phyloP scores from a whole-genome alignment of 2,888 invertebrate genomes.

The Clostera curtula region DNA sequence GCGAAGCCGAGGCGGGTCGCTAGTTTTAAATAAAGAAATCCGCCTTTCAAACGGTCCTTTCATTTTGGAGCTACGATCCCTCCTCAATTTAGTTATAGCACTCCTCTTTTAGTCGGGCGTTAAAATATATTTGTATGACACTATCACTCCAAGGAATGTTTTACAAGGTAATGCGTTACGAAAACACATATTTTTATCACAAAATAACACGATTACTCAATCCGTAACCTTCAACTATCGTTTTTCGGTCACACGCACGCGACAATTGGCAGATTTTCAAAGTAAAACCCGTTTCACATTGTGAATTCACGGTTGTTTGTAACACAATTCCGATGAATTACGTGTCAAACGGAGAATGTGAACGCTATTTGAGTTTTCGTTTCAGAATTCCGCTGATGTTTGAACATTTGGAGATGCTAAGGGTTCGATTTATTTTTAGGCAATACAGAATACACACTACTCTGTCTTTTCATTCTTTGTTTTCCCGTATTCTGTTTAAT shows the following conservation, averaged over 20 bases:
- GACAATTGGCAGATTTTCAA: constrained; percentile 41
- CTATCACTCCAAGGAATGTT: background rate
- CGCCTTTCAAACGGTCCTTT: no score
- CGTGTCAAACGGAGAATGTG: background rate
- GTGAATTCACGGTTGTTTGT: constrained; percentile 3
- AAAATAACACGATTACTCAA: constrained; percentile 31
- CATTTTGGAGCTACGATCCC: no score
- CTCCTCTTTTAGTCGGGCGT: no score
- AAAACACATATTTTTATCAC: background rate
- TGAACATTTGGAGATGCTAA: background rate
- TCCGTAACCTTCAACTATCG: constrained; percentile 35
- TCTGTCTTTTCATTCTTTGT: background rate
- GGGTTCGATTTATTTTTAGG: no score
- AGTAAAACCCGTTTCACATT: constrained; percentile 19
- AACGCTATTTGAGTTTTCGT: background rate
- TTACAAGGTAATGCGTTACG: background rate
- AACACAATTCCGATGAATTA: constrained; percentile 2
- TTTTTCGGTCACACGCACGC: constrained; percentile 30
- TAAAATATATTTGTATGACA: no score
- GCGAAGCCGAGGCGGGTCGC: no score
- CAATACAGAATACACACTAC: no score
- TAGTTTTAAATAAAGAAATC: no score
- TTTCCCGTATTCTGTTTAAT: no score
- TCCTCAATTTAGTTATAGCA: no score
- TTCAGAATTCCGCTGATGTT: background rate